Evolutionary conservation across 1,140 invertebrate species (phyloP).

Genomic region (Centruroides vittatus): DNA sequence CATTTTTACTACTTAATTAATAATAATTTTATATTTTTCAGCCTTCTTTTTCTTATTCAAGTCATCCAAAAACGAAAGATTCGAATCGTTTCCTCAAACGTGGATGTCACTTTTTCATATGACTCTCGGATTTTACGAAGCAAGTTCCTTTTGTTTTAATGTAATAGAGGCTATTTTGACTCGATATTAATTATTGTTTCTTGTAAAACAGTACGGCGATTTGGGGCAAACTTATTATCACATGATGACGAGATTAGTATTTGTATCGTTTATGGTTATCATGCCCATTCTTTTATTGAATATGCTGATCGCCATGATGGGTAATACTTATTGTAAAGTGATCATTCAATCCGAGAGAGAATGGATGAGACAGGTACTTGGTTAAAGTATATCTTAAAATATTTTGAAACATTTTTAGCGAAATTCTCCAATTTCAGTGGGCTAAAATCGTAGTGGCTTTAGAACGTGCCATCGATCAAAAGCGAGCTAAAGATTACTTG

Average conservation of each 20-base stretch:
- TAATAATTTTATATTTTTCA: too few relatives aligned
- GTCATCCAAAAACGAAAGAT: too few relatives aligned
- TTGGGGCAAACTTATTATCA: conserved; percentile 63
- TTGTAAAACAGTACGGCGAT: too few relatives aligned
- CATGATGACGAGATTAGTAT: conserved; percentile 79
- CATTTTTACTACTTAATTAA: too few relatives aligned
- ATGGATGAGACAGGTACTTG: conserved; percentile 83
- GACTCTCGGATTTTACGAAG: conserved; percentile 93
- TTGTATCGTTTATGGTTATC: conserved; percentile 93
- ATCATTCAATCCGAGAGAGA: conserved; percentile 97
- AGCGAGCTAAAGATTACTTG: conserved; percentile 75
- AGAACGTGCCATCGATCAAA: conserved; percentile 77
- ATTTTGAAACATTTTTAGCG: too few relatives aligned
- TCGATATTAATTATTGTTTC: too few relatives aligned
- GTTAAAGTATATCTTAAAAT: not conserved
- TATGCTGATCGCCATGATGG: conserved; percentile 99
- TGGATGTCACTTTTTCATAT: conserved; percentile 98
- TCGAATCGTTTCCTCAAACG: conserved; percentile 57
- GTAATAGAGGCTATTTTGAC: too few relatives aligned
- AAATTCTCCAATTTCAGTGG: conserved; percentile 47
- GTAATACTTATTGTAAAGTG: conserved; percentile 93
- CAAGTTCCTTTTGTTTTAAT: conserved; percentile 34
- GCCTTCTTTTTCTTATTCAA: too few relatives aligned
- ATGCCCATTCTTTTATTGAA: conserved; percentile 91
- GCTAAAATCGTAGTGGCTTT: conserved; percentile 94